Percentiles rank a stretch among this genome's conserved stretches.
These are phyloP conservation scores for Pseudomyrmex flavicornis DNA, from an alignment of 1,140 invertebrate species.

Conservation along the genomic window DNA sequence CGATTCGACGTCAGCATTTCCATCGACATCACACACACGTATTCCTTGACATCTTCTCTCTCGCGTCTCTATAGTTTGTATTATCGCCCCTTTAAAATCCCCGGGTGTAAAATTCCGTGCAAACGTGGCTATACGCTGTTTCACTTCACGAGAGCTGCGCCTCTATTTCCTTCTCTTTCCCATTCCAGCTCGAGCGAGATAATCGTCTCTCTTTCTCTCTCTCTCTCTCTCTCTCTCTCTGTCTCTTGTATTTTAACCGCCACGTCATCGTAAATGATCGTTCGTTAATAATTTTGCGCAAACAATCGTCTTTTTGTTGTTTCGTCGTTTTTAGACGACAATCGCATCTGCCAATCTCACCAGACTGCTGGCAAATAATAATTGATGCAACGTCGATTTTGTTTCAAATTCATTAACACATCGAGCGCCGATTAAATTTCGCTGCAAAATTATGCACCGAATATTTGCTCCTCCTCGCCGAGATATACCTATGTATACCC, in stretches of 20 bases:
- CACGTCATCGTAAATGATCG: background rate
- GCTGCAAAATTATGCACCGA: background rate
- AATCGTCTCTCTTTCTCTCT: constrained; percentile 1
- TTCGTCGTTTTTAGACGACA: too few species aligned
- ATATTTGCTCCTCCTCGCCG: background rate
- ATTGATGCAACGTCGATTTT: background rate
- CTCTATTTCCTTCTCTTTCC: background rate
- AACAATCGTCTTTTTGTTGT: too few species aligned
- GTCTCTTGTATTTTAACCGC: too few species aligned
- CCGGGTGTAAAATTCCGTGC: constrained; percentile 26
- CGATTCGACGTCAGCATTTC: constrained; percentile 10
- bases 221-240: background rate
- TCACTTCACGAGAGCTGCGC: constrained; percentile 21
- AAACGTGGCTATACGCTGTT: constrained; percentile 23
- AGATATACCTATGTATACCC: background rate
- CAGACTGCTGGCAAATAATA: background rate
- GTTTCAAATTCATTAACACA: constrained; percentile 3
- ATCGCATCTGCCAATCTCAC: background rate
- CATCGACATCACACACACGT: constrained; percentile 3
- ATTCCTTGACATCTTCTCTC: background rate
- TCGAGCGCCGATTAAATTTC: background rate
- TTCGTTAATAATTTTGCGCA: background rate
- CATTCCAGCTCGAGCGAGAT: background rate
- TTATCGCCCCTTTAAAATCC: background rate
- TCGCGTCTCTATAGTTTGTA: background rate